phyloP scores from a whole-genome alignment of 2,888 invertebrate species.

The Pseudeuparius sepicola region DNA sequence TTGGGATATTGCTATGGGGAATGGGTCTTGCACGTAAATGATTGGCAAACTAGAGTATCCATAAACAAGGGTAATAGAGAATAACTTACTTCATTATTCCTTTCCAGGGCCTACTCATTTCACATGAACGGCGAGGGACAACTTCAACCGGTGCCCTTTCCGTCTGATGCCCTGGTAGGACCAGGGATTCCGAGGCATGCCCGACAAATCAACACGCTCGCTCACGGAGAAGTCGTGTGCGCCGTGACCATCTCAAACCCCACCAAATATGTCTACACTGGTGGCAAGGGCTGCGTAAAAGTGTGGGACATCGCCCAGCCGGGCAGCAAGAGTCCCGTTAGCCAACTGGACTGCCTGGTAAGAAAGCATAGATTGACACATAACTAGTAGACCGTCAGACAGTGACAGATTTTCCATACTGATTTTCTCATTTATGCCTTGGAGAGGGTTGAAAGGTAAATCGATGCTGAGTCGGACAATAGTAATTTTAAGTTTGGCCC shows the following conservation, averaged over 20 bases:
- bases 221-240: constrained; percentile 94
- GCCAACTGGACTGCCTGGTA: constrained; percentile 85
- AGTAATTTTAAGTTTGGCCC: no score
- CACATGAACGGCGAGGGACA: constrained; percentile 85
- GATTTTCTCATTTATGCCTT: no score
- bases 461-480: no score
- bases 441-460: no score
- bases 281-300: constrained; percentile 94
- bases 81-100: no score
- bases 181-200: constrained; percentile 91
- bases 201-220: constrained; percentile 82
- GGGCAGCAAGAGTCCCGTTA: constrained; percentile 75
- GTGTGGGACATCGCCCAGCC: constrained; percentile 95
- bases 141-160: constrained; percentile 89
- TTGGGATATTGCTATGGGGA: no score
- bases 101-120: constrained; percentile 84
- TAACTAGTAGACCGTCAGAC: no score
- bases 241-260: constrained; percentile 94
- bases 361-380: no score
- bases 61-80: no score
- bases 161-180: constrained; percentile 85
- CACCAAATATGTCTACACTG: constrained; percentile 89
- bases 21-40: no score
- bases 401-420: no score
- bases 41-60: no score